phyloP scores from a whole-genome alignment of 2,113 vertebrate genomes.

The Synodontis membranacea region DNA sequence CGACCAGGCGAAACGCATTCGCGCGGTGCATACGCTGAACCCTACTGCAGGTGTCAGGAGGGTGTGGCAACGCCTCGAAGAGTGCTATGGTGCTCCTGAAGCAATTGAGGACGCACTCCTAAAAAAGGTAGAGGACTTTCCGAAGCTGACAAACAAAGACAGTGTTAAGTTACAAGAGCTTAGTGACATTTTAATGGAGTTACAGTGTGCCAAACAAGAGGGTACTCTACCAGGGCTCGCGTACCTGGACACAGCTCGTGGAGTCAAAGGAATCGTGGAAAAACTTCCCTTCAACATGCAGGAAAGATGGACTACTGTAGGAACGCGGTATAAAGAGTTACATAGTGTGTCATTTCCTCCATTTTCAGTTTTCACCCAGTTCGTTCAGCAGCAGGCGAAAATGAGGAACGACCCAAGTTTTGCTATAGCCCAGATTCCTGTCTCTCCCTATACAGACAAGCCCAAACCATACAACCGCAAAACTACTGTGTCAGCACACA shows the following conservation, averaged over 20 bases:
- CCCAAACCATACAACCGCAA: too few relatives aligned
- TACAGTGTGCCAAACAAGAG: neutral
- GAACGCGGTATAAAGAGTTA: neutral
- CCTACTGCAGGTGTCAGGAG: too few relatives aligned
- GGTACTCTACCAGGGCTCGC: conserved; percentile 19
- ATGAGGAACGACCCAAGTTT: too few relatives aligned
- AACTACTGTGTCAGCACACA: too few relatives aligned
- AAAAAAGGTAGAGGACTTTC: neutral
- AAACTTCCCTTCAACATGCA: neutral
- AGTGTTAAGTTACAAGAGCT: neutral
- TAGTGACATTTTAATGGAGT: neutral
- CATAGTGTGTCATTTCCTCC: too few relatives aligned
- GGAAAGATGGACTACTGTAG: neutral
- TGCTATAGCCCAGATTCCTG: too few relatives aligned
- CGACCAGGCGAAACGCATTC: too few relatives aligned
- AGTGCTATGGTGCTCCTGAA: neutral
- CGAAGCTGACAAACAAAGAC: neutral
- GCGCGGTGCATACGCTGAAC: too few relatives aligned
- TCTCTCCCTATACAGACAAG: too few relatives aligned
- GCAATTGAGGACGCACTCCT: neutral
- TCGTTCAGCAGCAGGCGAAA: too few relatives aligned
- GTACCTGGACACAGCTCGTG: neutral
- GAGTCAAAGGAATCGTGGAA: neutral
- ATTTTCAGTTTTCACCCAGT: too few relatives aligned
- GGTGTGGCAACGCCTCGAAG: neutral